Evolutionary conservation across 2,797 vertebrate genomes (phyloP), one percentile per base, ranked within the genome.

Genomic region (Myotis vivesi): DNA sequence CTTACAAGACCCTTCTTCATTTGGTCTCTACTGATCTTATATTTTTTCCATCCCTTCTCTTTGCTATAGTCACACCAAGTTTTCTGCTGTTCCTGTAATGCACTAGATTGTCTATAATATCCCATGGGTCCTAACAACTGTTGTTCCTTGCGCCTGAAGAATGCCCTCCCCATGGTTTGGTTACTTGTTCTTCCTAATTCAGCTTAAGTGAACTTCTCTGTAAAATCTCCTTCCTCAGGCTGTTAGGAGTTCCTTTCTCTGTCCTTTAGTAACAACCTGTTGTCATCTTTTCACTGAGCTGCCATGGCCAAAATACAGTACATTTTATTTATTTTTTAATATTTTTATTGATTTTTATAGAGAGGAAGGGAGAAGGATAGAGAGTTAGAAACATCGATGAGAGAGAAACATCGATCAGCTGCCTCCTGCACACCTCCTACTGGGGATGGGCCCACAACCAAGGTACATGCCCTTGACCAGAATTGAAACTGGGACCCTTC

Each of bases 161-260:
- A 80, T 62, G 23, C 1, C 22, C 36, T 87, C 16, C 20, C 33
- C 33, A 16, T 92, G 22, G 36, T 91, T 46, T 85, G 51, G 2
- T 95, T 82, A 69, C 30, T 86, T 69, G 49, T 88, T 95, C n/a
- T 95, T 72, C 44, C 9, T 66, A 92, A 86, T 83, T 69, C 19
- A 90, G 25, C 66, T 95, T 41, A 68, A 91, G 51, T 80, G 41
- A 59, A 66, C 20, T 77, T 93, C 28, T 81, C 72, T 94, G 23
- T 68, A 62, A 94, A 79, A 28, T 10, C 2, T 25, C n/a, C 64
- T 72, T 85, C 28, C 66, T 53, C 11, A 64, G 30, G 69, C 30
- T 83, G 7, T 82, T 77, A 46, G 20, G 25, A 53, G 17, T 20
- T 44, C 64, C 33, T 85, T 9, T 75, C 33, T 87, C 51, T 84